phyloP scores from a whole-genome alignment of 2,797 vertebrate genomes.

The Pteropus rufus region DNA sequence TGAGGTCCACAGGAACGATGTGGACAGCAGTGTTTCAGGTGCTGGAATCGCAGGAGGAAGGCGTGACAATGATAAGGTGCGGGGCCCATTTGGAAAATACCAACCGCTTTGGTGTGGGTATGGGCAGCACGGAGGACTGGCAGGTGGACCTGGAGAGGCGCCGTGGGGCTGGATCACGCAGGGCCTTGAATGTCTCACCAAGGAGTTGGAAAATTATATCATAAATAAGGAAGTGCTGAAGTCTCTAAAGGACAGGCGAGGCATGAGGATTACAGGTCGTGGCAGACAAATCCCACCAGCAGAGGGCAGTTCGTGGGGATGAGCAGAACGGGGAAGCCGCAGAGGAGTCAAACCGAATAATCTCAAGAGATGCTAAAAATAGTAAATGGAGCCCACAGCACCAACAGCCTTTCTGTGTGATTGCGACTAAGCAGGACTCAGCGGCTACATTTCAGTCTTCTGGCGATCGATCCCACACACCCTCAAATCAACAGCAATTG shows the following conservation, averaged over 20 bases:
- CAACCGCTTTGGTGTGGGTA: accelerated
- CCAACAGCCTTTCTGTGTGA: accelerated
- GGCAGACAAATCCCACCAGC: not conserved
- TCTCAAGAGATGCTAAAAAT: not conserved
- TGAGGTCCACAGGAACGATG: accelerated
- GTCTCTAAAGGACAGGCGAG: not conserved
- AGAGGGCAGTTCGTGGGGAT: accelerated
- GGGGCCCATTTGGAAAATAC: not conserved
- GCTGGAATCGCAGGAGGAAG: not conserved
- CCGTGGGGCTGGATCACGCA: not conserved
- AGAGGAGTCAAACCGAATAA: not conserved
- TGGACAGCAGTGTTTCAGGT: accelerated
- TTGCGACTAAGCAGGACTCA: not conserved
- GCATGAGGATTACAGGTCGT: accelerated
- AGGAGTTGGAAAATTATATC: not conserved
- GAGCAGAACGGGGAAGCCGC: not conserved
- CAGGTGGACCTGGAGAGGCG: not conserved
- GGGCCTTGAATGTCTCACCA: not conserved
- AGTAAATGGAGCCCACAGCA: not conserved
- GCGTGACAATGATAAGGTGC: accelerated
- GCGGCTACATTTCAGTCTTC: not conserved
- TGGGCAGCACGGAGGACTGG: not conserved
- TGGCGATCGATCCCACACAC: not conserved
- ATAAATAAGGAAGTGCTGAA: accelerated
- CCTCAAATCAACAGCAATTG: not conserved